These are phyloP conservation scores for Amazona vittata DNA, from an alignment of 2,113 vertebrate species.

Conservation along the genomic window DNA sequence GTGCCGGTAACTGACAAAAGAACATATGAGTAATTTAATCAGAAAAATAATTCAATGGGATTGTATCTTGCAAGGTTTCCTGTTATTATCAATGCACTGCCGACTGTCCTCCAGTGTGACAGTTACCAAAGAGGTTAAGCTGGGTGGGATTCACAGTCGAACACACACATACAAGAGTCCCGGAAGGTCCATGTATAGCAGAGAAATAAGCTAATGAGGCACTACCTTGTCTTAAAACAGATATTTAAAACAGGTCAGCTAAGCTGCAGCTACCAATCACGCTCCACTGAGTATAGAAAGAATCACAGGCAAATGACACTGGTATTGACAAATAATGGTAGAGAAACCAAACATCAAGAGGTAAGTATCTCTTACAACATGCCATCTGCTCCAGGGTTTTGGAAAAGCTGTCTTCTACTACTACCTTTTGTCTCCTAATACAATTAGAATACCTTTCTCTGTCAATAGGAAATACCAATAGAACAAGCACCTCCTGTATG, in stretches of 20 bases:
- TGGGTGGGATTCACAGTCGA: background rate
- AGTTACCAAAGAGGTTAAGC: background rate
- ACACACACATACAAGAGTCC: background rate
- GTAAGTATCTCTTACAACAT: background rate
- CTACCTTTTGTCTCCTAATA: background rate
- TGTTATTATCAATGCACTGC: background rate
- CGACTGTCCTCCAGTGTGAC: background rate
- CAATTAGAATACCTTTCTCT: background rate
- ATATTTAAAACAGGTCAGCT: slow-evolving; percentile 21
- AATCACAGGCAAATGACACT: background rate
- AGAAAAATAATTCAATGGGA: background rate
- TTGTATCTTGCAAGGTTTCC: background rate
- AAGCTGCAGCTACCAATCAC: background rate
- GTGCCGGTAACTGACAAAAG: background rate
- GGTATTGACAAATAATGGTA: background rate
- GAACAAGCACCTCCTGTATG: no score
- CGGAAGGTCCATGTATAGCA: background rate
- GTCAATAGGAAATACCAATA: background rate
- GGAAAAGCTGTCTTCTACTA: background rate
- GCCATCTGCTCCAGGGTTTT: background rate
- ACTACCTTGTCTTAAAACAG: slow-evolving; percentile 32
- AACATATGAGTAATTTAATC: background rate
- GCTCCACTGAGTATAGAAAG: background rate
- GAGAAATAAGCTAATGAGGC: background rate
- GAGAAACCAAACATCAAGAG: background rate